These are phyloP conservation scores for Discoglossus pictus DNA, from an alignment of 2,797 vertebrate species.

Conservation along the genomic window DNA sequence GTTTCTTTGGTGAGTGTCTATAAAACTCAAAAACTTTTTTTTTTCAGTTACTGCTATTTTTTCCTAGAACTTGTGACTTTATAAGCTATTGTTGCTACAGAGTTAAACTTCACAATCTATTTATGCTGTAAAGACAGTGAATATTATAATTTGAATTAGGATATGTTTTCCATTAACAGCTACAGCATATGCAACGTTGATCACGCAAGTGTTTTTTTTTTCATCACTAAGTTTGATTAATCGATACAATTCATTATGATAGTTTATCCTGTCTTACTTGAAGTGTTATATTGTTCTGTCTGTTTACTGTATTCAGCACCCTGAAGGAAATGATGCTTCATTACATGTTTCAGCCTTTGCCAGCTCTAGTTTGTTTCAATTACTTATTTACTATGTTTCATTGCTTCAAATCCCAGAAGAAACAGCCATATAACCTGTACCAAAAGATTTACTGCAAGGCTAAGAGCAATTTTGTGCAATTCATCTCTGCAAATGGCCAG, in stretches of 20 bases:
- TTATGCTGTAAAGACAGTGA: not conserved
- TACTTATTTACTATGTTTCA: slow-evolving; percentile 14
- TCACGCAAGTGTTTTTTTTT: not conserved
- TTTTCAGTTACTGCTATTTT: too few relatives aligned
- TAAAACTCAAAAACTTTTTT: too few relatives aligned
- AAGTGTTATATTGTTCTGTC: slow-evolving; percentile 2
- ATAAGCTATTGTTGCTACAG: too few relatives aligned
- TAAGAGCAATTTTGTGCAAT: slow-evolving; percentile 4
- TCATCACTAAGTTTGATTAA: not conserved
- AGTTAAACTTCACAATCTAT: not conserved
- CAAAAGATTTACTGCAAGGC: slow-evolving; percentile 5
- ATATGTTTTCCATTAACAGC: not conserved
- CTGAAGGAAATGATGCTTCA: slow-evolving; percentile 5
- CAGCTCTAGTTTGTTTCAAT: slow-evolving; percentile 16
- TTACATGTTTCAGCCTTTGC: slow-evolving; percentile 9
- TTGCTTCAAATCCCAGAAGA: slow-evolving; percentile 15
- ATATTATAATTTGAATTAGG: not conserved
- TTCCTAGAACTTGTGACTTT: too few relatives aligned
- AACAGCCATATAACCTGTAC: slow-evolving; percentile 1
- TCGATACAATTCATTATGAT: slow-evolving; percentile 1
- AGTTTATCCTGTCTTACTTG: not conserved
- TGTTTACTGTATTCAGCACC: slow-evolving; percentile 8
- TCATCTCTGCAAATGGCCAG: slow-evolving; percentile 20
- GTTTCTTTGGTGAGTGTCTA: too few relatives aligned
- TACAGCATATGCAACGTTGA: not conserved